Conservation (phyloP, 2,797 vertebrate species). For the Scleropages formosus region DNA sequence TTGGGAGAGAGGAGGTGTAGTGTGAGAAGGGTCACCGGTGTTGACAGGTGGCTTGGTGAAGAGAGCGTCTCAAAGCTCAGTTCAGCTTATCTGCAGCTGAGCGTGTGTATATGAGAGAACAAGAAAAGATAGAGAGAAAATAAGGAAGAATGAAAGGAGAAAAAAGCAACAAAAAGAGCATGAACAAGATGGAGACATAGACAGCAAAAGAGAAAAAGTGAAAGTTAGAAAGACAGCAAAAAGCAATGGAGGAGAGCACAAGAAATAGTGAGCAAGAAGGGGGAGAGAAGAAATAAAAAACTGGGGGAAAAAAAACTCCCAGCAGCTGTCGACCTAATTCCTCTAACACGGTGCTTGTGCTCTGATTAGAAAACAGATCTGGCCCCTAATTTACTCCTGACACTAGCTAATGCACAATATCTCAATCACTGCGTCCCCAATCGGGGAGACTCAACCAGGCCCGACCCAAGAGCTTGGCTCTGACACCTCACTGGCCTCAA, state of each 20-base stretch:
- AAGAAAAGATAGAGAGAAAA: too few species aligned
- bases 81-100: constrained; percentile 64
- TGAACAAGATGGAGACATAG: neutral
- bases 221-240: constrained; percentile 52
- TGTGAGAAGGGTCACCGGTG: constrained; percentile 41
- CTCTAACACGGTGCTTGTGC: constrained; percentile 92
- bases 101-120: constrained; percentile 26
- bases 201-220: constrained; percentile 46
- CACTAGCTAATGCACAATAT: constrained; percentile 88
- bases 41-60: constrained; percentile 75
- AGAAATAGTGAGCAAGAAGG: constrained; percentile 25
- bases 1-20: neutral
- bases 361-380: constrained; percentile 98
- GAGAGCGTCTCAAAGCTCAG: constrained; percentile 71
- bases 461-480: neutral
- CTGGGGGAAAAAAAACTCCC: constrained; percentile 70
- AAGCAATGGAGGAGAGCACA: constrained; percentile 13
- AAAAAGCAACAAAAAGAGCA: too few species aligned
- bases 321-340: constrained; percentile 96
- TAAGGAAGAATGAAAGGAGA: too few species aligned
- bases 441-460: constrained; percentile 53
- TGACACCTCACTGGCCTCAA: constrained; percentile 20
- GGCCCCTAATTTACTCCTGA: constrained; percentile 92
- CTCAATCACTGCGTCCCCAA: constrained; percentile 74
- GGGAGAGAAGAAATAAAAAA: constrained; percentile 50